Conservation (phyloP, 2,797 vertebrate genomes). For the Thalassophryne amazonica region DNA sequence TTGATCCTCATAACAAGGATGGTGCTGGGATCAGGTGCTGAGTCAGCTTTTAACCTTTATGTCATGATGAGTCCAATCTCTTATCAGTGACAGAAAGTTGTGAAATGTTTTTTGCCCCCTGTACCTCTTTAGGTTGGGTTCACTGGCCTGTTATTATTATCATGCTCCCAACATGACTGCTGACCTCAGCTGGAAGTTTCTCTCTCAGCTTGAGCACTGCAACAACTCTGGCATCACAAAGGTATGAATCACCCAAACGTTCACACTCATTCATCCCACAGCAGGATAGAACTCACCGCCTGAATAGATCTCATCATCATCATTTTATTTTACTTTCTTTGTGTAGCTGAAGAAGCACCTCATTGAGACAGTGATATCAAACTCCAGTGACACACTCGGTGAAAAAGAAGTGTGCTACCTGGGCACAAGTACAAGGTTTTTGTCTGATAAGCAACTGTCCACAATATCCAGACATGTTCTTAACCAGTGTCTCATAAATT, state of each 20-base stretch:
- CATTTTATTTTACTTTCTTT: neutral
- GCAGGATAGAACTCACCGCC: neutral
- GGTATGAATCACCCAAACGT: conserved; percentile 44
- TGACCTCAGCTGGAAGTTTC: conserved; percentile 44
- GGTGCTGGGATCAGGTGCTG: too few species aligned
- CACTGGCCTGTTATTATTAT: conserved; percentile 62
- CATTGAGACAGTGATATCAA: conserved; percentile 25
- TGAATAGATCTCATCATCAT: neutral
- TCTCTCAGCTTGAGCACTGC: conserved; percentile 56
- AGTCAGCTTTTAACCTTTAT: too few species aligned
- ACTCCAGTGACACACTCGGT: accelerated
- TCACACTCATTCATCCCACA: neutral
- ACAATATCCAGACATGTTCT: conserved; percentile 7
- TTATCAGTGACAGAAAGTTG: neutral
- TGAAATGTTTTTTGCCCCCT: neutral
- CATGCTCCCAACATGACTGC: conserved; percentile 28
- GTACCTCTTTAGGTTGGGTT: conserved; percentile 61
- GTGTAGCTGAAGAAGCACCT: conserved; percentile 64
- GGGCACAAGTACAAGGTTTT: conserved; percentile 15
- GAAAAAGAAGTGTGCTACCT: conserved; percentile 20
- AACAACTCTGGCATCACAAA: conserved; percentile 26
- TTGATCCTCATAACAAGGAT: too few species aligned
- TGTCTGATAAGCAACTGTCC: conserved; percentile 47
- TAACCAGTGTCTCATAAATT: conserved; percentile 20
- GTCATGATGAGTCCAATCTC: too few species aligned